These are phyloP conservation scores for Sturnus vulgaris DNA, from an alignment of 2,113 vertebrate genomes.

Conservation along the genomic window DNA sequence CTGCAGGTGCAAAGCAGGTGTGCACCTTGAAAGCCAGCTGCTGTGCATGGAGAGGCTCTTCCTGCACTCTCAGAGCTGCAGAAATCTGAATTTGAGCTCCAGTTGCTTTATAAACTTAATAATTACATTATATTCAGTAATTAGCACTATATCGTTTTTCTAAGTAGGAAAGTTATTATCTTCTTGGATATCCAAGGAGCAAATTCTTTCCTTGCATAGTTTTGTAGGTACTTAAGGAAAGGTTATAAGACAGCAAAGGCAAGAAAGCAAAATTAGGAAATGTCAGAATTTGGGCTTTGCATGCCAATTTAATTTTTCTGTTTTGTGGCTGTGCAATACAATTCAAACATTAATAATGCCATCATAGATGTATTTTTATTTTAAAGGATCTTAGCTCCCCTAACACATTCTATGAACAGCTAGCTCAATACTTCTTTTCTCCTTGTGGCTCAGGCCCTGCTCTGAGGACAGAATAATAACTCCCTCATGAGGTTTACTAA, in stretches of 20 bases:
- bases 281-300: background rate
- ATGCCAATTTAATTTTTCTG: background rate
- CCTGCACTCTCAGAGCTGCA: background rate
- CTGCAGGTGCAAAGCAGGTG: background rate
- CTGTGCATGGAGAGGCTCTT: background rate
- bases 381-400: background rate
- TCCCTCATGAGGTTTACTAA: conserved; percentile 17
- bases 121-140: background rate
- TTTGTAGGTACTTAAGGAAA: background rate
- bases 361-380: background rate
- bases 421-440: background rate
- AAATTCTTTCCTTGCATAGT: background rate
- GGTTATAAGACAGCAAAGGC: background rate
- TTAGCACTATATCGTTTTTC: background rate
- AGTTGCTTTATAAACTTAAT: background rate
- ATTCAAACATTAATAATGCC: background rate
- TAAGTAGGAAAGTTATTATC: background rate
- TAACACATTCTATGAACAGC: background rate
- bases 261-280: background rate
- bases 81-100: background rate
- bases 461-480: conserved; percentile 44
- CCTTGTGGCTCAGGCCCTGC: background rate
- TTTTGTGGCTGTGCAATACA: background rate
- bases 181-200: background rate
- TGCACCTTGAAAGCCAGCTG: background rate